Base-by-base conservation (phyloP, 2,888 invertebrate genomes). In the Muschampia plurimacula region DNA sequence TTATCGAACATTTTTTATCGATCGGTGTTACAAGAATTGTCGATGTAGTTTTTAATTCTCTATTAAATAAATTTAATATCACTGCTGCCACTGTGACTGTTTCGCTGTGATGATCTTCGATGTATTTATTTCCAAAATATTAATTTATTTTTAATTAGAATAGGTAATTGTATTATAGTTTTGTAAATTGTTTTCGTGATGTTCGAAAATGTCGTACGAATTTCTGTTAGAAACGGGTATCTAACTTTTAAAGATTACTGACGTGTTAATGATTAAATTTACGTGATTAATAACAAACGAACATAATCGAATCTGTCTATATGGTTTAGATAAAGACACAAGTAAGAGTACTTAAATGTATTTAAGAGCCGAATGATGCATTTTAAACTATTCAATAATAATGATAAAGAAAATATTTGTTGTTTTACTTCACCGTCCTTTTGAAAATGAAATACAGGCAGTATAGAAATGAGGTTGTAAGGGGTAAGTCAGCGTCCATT, bases 371-470 rank as follows among this genome's bases (percentile, higher is more conserved):
- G 84, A 81, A 84, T 81, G 84, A 88, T 87, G 87, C 91, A 90
- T 92, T 90, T 91, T 90, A 86, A 90, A 89, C 79, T 88, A 91
- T 91, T 85, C 83, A 89, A 87, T 89, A 89, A 88, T 84, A 82
- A 85, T 84, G 83, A 82, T 83, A 82, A 85, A 80, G 69, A 22
- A 44, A 64, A 22, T 64, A 15, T 52, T 15, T 72, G 67, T 82
- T 79, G 82, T 86, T 87, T 89, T 79, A 83, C 87, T 88, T 83
- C 28, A 66, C 65, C 62, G 67, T 6, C 52, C n/a, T 59, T 59
- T 22, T 12, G 10, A 60, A 52, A 55, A 55, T 55, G 52, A 55
- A 55, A 55, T n/a, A 22, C 15, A n/a, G 22, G 5, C 6, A 9
- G 44, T 15, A 60, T 36, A 36, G 12, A 36, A 32, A 36, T 60